Evolutionary conservation across 2,888 invertebrate genomes (phyloP), one percentile per base, ranked within the genome.

Genomic region (Cheilosia pagana): DNA sequence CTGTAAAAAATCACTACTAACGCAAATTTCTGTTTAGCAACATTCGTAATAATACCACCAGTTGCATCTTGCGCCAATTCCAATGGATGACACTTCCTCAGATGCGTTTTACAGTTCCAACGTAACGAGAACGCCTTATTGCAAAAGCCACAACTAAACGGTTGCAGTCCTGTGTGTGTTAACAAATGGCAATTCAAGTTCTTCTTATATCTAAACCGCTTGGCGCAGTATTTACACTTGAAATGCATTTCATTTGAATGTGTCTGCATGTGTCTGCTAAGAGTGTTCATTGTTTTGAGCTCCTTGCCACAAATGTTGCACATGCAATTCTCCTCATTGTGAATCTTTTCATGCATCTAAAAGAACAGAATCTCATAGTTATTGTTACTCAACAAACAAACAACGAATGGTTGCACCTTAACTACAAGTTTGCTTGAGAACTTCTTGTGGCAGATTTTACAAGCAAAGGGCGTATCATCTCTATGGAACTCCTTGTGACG

Each of bases 401-500:
- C 12, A 0, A 3, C 35, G 35, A 35, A 35, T 4, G 35, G 12
- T 8, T 10, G 31, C 48, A 72, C 79, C 60, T 72, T 67, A 23
- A 23, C 67, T n/a, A 79, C 79, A 31, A 79, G 16, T 53, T 79
- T 79, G 41, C 79, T 79, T n/a, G 72, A 72, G 60, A 74, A 79
- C 6, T 28, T 62, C 25, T 79, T 79, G 1, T 21, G 39, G 41
- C 79, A 79, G 14, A 79, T 67, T 4, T 25, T 53, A 12, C 79
- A 79, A 7, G 79, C 60, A 14, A 79, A 79, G 2, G 79, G 79
- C 0, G 72, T 79, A 16, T 79, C 72, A 28, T 74, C 79, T 8
- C 72, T 35, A n/a, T 79, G 79, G 16, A 79, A 79, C 6, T 79
- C 79, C 28, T 79, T 79, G 67, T 79, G 79, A 10, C 79, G 79